A percentile compares a stretch with the other conserved stretches of the same genome.
phyloP scores from a whole-genome alignment of 1,140 invertebrate genomes.

The Lithobius niger region DNA sequence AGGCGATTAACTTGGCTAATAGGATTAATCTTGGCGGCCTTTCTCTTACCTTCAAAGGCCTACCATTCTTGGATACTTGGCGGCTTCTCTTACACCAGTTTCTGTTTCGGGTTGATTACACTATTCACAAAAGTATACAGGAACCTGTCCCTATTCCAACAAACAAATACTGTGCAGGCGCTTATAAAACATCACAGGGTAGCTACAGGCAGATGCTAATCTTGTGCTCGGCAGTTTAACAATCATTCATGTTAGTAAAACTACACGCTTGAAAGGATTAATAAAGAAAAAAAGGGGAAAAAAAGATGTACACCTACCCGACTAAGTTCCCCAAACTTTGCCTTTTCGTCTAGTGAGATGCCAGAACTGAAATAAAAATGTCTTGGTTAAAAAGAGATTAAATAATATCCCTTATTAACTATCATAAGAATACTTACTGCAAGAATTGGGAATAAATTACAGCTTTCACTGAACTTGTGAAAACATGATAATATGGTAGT shows the following conservation, averaged over 20 bases:
- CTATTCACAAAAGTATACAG: neutral
- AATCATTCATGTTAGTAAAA: neutral
- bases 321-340: constrained; percentile 47
- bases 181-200: neutral
- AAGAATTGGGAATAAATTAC: too few relatives aligned
- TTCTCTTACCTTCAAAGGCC: too few relatives aligned
- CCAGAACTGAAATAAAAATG: constrained; percentile 22
- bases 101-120: too few relatives aligned
- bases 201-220: neutral
- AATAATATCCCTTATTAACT: too few relatives aligned
- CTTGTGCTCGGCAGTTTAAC: neutral
- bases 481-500: too few relatives aligned
- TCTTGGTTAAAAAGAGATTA: neutral
- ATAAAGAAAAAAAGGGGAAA: neutral
- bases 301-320: constrained; percentile 31
- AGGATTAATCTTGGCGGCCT: too few relatives aligned
- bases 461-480: too few relatives aligned
- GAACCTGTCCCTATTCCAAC: neutral
- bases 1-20: too few relatives aligned
- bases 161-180: neutral
- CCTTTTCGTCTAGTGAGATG: constrained; percentile 48
- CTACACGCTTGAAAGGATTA: too few relatives aligned
- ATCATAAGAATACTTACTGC: too few relatives aligned
- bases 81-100: too few relatives aligned
- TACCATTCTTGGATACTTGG: too few relatives aligned